A percentile compares a stretch with the other conserved stretches of the same genome.
Evolutionary conservation across 2,888 invertebrate species (phyloP).

Genomic region (Torymus auratus): DNA sequence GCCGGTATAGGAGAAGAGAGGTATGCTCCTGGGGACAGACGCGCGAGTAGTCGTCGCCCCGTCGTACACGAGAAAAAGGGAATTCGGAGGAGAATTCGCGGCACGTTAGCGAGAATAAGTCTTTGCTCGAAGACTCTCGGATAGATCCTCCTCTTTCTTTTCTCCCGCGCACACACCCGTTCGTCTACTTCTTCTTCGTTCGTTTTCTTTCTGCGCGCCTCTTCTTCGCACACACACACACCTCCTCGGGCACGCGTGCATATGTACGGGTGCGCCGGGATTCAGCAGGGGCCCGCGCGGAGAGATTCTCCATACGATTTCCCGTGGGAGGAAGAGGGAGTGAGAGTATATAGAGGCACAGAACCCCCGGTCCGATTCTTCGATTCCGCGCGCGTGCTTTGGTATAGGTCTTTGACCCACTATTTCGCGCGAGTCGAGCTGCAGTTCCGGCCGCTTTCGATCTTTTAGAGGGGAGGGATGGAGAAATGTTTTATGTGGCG

Average conservation of each 20-base stretch:
- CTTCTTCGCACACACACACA: constrained; percentile 2
- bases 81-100: constrained; percentile 43
- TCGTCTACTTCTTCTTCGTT: constrained; percentile 23
- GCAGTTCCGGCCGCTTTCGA: too few species aligned
- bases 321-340: constrained; percentile 34
- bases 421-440: neutral
- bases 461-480: neutral
- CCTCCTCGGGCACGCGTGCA: neutral
- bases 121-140: constrained; percentile 29
- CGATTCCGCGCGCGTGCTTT: constrained; percentile 22
- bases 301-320: constrained; percentile 54
- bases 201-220: neutral
- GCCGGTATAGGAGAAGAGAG: neutral
- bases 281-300: constrained; percentile 31
- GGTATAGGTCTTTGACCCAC: constrained; percentile 1
- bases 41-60: neutral
- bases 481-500: constrained; percentile 6
- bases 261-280: constrained; percentile 7
- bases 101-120: constrained; percentile 52
- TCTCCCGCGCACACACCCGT: constrained; percentile 14
- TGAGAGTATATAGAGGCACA: neutral
- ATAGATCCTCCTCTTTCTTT: constrained; percentile 58
- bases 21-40: neutral
- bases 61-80: constrained; percentile 6
- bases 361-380: constrained; percentile 39